Evolutionary conservation across 1,140 invertebrate species (phyloP), one percentile per base, ranked within the genome.

Genomic region (Cydia pomonella): DNA sequence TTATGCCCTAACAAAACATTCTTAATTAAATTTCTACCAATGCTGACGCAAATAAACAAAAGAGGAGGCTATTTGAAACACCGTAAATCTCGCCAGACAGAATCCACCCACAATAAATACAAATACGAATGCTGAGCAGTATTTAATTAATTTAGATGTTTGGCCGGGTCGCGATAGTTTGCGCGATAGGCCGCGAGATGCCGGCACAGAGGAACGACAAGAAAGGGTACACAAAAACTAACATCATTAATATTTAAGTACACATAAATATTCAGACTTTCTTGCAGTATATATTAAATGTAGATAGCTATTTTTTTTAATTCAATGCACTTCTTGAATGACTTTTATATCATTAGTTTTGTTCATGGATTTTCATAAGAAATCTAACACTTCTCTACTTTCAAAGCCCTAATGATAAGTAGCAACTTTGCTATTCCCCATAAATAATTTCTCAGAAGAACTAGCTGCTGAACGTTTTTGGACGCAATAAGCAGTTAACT

Each of bases 121-220:
- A 59, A 59, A 59, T 59, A 59, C 53, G 21, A 59, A 23, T 12
- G 7, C 53, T 59, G 53, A 59, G 21, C 53, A 59, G 53, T 59
- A 59, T 59, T 59, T 59, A 59, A 59, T 59, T 59, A 59, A 59
- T 59, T 59, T 59, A 59, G 53, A 59, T 59, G 53, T 59, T 59
- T 59, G 47, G 53, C 53, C 21, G 18, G 53, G 53, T 12, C 21
- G 53, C 53, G 53, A 59, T 59, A 59, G 53, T 59, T 59, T 23
- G 53, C 53, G 9, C 53, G 53, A 59, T 59, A 59, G 53, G 53
- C 53, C 53, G 53, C 53, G 21, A 59, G 50, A n/a, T 21, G 53
- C 53, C 16, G 21, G 53, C 53, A 59, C 16, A 59, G 53, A 23
- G 7, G 21, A 59, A 59, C 2, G 21, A n/a, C 6, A 21, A 23